Evolutionary conservation across 2,888 invertebrate genomes (phyloP), one percentile per base, ranked within the genome.

Genomic region (Gandaritis pyraliata): DNA sequence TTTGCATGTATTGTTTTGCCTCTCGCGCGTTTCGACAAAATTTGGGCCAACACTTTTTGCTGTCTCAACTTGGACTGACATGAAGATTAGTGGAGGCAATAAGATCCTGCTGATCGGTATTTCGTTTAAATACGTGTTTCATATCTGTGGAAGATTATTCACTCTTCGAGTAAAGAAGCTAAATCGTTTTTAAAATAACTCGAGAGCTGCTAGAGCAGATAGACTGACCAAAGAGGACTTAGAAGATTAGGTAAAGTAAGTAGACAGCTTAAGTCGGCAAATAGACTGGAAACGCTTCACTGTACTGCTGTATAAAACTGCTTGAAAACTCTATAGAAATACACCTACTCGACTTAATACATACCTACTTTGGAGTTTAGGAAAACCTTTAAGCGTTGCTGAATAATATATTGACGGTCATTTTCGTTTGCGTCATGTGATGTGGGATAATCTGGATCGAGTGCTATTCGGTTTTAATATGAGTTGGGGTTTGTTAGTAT

Each of bases 1-100:
- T 65, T 68, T 63, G 53, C 65, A 65, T 65, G 54, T 54, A 64
- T 63, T 53, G 58, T 58, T 51, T 54, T 55, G 50, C 43, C 49
- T 58, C 16, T 48, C 54, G 41, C 58, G 30, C 43, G 29, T 55
- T 61, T 48, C 46, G 30, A 13, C 46, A 61, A 61, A 56, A 53
- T 56, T 47, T 49, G 50, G 56, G 43, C 48, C 56, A 59, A 29
- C 56, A 58, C 48, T 55, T 65, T 62, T 67, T 60, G 55, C 43
- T 57, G 59, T 48, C 57, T 36, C 51, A 33, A 48, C 50, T 47
- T 38, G 48, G 43, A 63, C 49, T 50, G 62, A 63, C 58, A 63
- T 53, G 49, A 64, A 61, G 58, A 65, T 63, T 50, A 57, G 61
- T 62, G 56, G 43, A 33, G 38, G 60, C 62, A 67, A 61, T 51